Percentiles rank a stretch among this genome's conserved stretches.
Conservation (phyloP, 2,113 vertebrate genomes). For the Serilophus lunatus region DNA sequence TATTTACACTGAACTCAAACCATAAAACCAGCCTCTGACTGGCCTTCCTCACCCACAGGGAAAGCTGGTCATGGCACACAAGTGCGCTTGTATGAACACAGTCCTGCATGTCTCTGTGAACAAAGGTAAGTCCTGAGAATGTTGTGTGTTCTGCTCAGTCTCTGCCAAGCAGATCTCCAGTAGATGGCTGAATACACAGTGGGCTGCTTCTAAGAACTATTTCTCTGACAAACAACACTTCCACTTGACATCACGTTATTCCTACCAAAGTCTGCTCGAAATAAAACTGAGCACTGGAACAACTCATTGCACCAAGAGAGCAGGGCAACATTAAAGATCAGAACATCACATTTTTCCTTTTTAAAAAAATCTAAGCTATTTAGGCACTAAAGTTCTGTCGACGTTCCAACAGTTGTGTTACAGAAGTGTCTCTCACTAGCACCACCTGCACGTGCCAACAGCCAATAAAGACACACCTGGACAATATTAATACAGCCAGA, state of each 20-base stretch:
- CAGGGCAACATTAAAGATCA: background rate
- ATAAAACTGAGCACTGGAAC: background rate
- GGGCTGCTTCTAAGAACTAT: background rate
- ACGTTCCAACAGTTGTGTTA: background rate
- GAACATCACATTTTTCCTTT: background rate
- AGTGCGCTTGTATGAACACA: accelerated
- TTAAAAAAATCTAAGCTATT: background rate
- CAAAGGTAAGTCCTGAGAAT: background rate
- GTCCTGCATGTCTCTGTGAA: background rate
- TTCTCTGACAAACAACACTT: background rate
- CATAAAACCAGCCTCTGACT: background rate
- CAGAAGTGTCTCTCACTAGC: background rate
- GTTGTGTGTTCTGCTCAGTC: background rate
- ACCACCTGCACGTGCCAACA: background rate
- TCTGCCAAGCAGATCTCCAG: background rate
- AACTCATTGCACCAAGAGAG: background rate
- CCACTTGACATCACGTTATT: background rate
- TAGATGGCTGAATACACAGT: background rate
- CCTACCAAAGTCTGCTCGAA: background rate
- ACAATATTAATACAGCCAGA: background rate
- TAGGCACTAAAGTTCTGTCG: background rate
- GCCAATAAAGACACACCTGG: background rate
- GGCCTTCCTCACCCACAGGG: background rate
- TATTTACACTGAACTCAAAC: background rate
- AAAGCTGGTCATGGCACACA: background rate